Conservation (phyloP, 2,888 invertebrate genomes). For the Bedellia somnulentella region DNA sequence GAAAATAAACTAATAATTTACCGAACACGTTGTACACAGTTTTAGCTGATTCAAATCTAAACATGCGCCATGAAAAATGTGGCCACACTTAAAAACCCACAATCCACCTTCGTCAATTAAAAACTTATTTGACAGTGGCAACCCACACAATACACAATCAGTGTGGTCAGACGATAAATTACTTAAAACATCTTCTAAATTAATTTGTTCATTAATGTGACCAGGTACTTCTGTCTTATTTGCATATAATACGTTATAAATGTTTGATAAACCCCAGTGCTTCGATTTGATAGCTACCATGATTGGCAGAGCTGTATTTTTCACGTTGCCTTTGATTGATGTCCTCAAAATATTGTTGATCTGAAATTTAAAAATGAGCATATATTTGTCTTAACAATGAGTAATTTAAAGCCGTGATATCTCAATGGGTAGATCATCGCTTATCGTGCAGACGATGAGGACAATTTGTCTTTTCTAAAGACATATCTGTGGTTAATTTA, state of each 20-base stretch:
- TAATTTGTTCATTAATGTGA: too few species aligned
- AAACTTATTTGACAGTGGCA: slow-evolving; percentile 61
- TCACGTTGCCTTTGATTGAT: slow-evolving; percentile 22
- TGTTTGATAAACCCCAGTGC: slow-evolving; percentile 53
- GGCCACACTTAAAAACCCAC: slow-evolving; percentile 65
- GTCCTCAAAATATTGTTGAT: slow-evolving; percentile 34
- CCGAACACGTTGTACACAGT: slow-evolving; percentile 38
- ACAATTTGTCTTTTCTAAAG: too few species aligned
- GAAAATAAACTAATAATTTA: too few species aligned
- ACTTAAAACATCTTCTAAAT: slow-evolving; percentile 22
- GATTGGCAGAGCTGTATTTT: slow-evolving; percentile 44
- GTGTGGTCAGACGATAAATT: slow-evolving; percentile 18
- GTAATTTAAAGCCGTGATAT: too few species aligned
- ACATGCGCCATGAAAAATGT: slow-evolving; percentile 65
- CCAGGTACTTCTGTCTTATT: slow-evolving; percentile 15
- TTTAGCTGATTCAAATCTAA: slow-evolving; percentile 58
- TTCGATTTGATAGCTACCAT: slow-evolving; percentile 34
- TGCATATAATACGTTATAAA: slow-evolving; percentile 9
- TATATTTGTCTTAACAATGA: too few species aligned
- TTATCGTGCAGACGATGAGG: too few species aligned
- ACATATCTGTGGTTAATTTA: too few species aligned
- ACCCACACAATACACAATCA: slow-evolving; percentile 59
- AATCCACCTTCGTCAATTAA: slow-evolving; percentile 63
- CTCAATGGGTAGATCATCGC: too few species aligned
- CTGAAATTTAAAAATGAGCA: too few species aligned